Base-by-base conservation (phyloP, 2,888 invertebrate genomes). In the Phragmatobia fuliginosa region DNA sequence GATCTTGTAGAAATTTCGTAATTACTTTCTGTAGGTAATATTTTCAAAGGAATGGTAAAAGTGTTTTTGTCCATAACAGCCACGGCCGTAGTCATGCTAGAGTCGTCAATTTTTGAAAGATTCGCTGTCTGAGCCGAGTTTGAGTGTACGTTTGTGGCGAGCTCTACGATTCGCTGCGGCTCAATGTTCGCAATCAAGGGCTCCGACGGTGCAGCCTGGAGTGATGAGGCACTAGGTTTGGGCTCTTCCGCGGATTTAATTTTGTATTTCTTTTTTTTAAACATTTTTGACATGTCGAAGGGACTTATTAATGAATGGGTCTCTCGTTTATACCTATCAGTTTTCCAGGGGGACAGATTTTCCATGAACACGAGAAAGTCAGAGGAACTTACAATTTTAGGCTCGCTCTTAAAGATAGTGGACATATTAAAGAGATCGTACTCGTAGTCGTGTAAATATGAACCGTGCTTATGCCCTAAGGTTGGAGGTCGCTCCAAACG, bases 201-300 rank as follows among this genome's bases (percentile, higher is more conserved):
- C 5, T 8, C 18, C 18, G 21, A 21, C 25, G 8, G 21, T 38
- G 33, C 61, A 8, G 82, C 82, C 1, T 76, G 86, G 8, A 88
- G 81, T 0, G 88, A 83, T 0, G 88, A 84, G 0, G 89, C 86
- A 41, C 85, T 88, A 18, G 91, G 88, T 11, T 71, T 76, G 4
- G 68, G 72, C 6, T 69, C 70, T 0, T 67, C 70, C 6, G 79
- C 77, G 1, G 68, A 67, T 69, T 82, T 85, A 56, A 66, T 78
- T 33, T 83, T 83, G 6, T 73, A 65, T 36, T 85, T 87, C 49
- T 83, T 90, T 77, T 87, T 90, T 67, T 87, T 89, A 60, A 90
- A 90, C 77, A 92, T 85, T 66, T 88, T 90, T 0, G 92, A 90
- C 67, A 94, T 87, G 67, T 94, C 93, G 72, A 91, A 93, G 2